These are phyloP conservation scores for Lottia gigantea DNA, from an alignment of 2,888 invertebrate genomes.

Conservation along the genomic window DNA sequence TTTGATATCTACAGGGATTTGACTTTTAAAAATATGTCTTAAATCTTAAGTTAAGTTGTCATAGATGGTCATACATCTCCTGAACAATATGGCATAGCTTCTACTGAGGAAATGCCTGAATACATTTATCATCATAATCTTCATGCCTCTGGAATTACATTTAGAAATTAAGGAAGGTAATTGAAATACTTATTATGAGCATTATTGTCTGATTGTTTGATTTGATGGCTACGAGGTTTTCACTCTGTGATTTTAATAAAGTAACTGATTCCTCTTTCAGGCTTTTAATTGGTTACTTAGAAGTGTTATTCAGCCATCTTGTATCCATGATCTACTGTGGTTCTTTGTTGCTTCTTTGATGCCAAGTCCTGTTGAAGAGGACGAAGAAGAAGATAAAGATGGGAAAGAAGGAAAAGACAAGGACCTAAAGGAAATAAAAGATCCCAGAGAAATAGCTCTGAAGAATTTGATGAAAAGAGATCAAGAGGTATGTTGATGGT, in stretches of 20 bases:
- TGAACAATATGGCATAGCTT: too few species aligned
- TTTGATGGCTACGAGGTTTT: too few species aligned
- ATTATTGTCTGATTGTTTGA: too few species aligned
- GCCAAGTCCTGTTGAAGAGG: constrained; percentile 72
- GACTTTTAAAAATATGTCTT: too few species aligned
- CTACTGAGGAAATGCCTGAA: too few species aligned
- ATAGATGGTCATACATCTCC: too few species aligned
- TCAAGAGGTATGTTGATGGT: constrained; percentile 37
- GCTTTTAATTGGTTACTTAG: constrained; percentile 95
- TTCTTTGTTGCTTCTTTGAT: constrained; percentile 91
- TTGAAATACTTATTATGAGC: too few species aligned
- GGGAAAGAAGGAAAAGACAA: constrained; percentile 73
- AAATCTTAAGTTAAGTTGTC: too few species aligned
- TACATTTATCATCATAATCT: too few species aligned
- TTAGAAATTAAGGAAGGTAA: too few species aligned
- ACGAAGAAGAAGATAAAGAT: constrained; percentile 69
- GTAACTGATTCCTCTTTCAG: constrained; percentile 66
- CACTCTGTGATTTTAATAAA: not conserved
- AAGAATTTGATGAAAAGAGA: constrained; percentile 31
- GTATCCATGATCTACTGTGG: constrained; percentile 95
- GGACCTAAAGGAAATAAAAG: constrained; percentile 29
- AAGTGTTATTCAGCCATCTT: constrained; percentile 89
- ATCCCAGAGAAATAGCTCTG: constrained; percentile 1
- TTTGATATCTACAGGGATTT: too few species aligned
- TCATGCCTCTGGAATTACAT: too few species aligned